These are phyloP conservation scores for Ceratosolen fusciceps DNA, from an alignment of 1,140 invertebrate species.

Conservation along the genomic window DNA sequence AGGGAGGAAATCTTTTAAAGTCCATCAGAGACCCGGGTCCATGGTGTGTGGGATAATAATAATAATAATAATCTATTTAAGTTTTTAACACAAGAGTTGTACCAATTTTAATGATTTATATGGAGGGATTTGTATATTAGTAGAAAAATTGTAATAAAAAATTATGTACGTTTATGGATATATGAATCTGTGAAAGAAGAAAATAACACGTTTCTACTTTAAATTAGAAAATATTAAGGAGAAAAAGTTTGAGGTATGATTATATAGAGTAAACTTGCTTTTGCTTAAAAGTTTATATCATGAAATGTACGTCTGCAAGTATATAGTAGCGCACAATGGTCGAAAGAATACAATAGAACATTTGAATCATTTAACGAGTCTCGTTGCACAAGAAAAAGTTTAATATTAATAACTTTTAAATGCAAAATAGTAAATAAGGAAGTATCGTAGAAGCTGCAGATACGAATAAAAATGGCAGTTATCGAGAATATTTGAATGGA, in stretches of 20 bases:
- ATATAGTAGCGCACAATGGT: background rate
- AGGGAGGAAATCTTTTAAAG: too few relatives aligned
- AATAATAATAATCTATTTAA: too few relatives aligned
- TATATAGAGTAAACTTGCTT: constrained; percentile 1
- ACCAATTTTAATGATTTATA: too few relatives aligned
- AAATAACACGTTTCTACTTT: background rate
- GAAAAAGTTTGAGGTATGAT: constrained; percentile 6
- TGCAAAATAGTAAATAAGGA: background rate
- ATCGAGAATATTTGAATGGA: too few relatives aligned
- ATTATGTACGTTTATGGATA: too few relatives aligned
- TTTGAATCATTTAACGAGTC: constrained; percentile 10
- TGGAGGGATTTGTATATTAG: too few relatives aligned
- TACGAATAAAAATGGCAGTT: too few relatives aligned
- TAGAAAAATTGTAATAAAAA: too few relatives aligned
- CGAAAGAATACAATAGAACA: constrained; percentile 12
- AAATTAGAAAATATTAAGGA: constrained; percentile 13
- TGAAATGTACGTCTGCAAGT: background rate
- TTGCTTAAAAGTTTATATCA: constrained; percentile 22
- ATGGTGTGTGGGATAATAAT: too few relatives aligned
- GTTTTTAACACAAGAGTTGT: too few relatives aligned
- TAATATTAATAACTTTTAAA: constrained; percentile 4
- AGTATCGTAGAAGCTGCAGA: too few relatives aligned
- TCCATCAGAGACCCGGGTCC: too few relatives aligned
- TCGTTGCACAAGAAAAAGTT: background rate
- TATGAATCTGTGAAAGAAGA: constrained; percentile 5